Base-by-base conservation (phyloP, 2,888 invertebrate species). In the Apantesis nais region DNA sequence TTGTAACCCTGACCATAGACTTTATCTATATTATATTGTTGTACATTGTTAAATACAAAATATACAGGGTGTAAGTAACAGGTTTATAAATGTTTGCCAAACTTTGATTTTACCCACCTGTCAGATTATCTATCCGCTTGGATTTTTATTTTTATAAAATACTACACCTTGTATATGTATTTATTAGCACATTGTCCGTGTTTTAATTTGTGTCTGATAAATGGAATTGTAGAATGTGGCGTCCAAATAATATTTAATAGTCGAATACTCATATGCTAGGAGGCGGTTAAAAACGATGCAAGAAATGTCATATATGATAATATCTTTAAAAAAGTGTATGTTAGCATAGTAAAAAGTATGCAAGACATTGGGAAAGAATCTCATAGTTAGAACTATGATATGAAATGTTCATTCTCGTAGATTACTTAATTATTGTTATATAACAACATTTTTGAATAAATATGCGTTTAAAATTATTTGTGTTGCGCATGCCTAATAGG, bases 181-280 rank as follows among this genome's bases (percentile, higher is more conserved):
- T 72, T 79, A 76, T 75, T 72, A 78, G 74, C 67, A 78, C 68
- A 9, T 55, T 76, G 66, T 74, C 68, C 39, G 70, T 61, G 70
- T 73, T 75, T 74, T 81, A 78, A 72, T 75, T 75, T 77, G 65
- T 77, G 72, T 76, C 74, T 75, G 75, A 66, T 71, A 80, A 55
- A 83, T 74, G 81, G 80, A 87, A 87, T 86, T 85, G 83, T 89
- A 89, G 88, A 66, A 68, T 78, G 84, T 88, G 81, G 76, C 89
- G 90, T 90, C 90, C 89, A 89, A 72, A 83, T 74, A 76, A 79
- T 79, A 75, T 78, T 67, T 75, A 78, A 72, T 68, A 71, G 66
- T 72, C 71, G 75, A 74, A 78, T 79, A 78, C 76, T 78, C 74
- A 70, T 71, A 75, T 29, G 64, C 55, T 71, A 44, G 16, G 58